phyloP scores from a whole-genome alignment of 2,797 vertebrate species.

The Heteromormyrus szaboi region DNA sequence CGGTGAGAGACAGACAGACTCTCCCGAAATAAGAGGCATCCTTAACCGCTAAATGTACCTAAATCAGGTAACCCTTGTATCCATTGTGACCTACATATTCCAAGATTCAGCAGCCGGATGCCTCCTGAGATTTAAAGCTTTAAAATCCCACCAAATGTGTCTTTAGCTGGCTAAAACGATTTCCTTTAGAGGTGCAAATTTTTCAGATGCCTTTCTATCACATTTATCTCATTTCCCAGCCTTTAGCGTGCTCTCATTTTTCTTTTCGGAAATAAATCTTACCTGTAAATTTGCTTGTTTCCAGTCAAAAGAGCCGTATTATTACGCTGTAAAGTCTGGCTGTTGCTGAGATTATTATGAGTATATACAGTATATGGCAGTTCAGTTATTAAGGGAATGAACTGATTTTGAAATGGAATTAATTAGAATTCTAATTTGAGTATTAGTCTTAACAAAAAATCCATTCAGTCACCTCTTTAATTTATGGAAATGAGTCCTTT shows the following conservation, averaged over 20 bases:
- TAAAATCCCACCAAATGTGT: background rate
- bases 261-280: background rate
- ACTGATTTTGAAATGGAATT: conserved; percentile 6
- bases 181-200: background rate
- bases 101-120: background rate
- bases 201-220: background rate
- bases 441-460: conserved; percentile 10
- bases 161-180: background rate
- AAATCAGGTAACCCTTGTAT: background rate
- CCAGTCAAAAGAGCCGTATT: background rate
- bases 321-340: background rate
- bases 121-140: background rate
- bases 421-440: conserved; percentile 3
- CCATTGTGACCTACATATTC: background rate
- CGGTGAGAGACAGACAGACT: background rate
- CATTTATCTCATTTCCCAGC: background rate
- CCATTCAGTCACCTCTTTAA: background rate
- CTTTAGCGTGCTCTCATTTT: background rate
- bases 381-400: background rate
- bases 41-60: background rate
- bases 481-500: conserved; percentile 11
- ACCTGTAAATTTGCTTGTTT: background rate
- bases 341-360: background rate
- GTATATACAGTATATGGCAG: background rate
- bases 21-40: background rate